Evolutionary conservation across 2,797 vertebrate species (phyloP), one percentile per base, ranked within the genome.

Genomic region (Merluccius polli): DNA sequence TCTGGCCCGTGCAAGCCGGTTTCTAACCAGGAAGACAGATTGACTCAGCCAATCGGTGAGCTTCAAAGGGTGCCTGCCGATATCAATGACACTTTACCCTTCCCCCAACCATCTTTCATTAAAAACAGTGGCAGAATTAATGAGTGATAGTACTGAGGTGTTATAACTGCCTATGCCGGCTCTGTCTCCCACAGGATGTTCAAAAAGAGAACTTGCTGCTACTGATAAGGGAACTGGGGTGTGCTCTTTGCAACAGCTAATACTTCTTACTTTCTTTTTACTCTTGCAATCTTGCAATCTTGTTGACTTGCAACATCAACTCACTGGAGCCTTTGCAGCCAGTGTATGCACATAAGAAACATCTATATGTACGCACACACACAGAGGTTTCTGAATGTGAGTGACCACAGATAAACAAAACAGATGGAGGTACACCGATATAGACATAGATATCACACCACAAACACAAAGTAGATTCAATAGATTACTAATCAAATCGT

Each of bases 1-100:
- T 86, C 90, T 10, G 77, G 86, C 21, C 74, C 70, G 0, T 70
- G 91, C 36, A 91, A 88, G 63, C 87, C 89, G 77, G 78, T 79
- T 27, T 88, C 87, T 85, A 92, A 94, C 70, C 79, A 82, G 73
- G 95, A 96, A 74, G 92, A 94, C 0, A 83, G 88, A 73, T 80
- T 83, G 18, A 85, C 87, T 75, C 93, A 92, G 70, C 84, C 90
- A 27, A 86, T 81, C 86, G 97, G 98, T 99, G 90, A 96, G 98
- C 96, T 95, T 92, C 78, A 94, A 93, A 27, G 21, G 13, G 13
- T 16, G 15, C 44, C 32, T 11, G n/a, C 69, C 9, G 8, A 38
- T 21, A 21, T 69, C 35, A 36, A 31, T 65, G 59, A 65, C 24
- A 59, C 21, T 59, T 44, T 35, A 1, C 12, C 11, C 11, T 15